Base-by-base conservation (phyloP, 92 coral and sea anemone species). In the Siderastrea siderea region DNA sequence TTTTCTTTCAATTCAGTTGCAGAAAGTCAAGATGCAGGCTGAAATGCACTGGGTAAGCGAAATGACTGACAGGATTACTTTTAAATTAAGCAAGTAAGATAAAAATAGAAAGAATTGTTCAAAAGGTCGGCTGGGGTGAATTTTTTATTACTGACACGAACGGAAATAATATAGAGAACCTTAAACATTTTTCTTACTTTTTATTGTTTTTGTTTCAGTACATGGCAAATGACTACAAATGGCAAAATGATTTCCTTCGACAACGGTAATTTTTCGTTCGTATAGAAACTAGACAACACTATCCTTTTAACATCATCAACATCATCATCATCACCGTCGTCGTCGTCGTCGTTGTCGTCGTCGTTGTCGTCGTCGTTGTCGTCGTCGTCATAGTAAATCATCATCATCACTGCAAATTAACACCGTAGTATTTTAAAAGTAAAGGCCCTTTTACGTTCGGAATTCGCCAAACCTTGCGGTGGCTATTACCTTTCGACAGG, bases 41-140 rank as follows among this genome's bases (percentile, higher is more conserved):
- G 69, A 60, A 17, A 4, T 77, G 68, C 9, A 77, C 19, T 77
- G 50, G 69, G 81, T 77, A 60, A 77, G 81, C 47, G 50, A 5
- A 26, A 16, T 11, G 38, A 52, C 8, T 38, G 65, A 59, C 47
- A 68, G 9, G 10, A 63, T 63, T 43, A 2, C 19, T 63, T 63
- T 15, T 0, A 11, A 63, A 26, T n/a, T 16, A 9, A 3, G 44
- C 7, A 16, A 63, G 44, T 63, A 8, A 3, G 4, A 9, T 2
- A 63, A 63, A 63, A 16, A 15, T 26, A 26, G 38, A 26, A 26
- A 62, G 2, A 17, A 15, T 62, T 14, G 17, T 62, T 62, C 17
- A 15, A 62, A 13, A 6, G 58, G 38, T 26, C 38, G 38, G 38
- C 38, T 26, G 38, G 38, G 38, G 0, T 26, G 38, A 26, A 26